Base-by-base conservation (phyloP, 1,140 invertebrate species). In the Lepidurus apus region DNA sequence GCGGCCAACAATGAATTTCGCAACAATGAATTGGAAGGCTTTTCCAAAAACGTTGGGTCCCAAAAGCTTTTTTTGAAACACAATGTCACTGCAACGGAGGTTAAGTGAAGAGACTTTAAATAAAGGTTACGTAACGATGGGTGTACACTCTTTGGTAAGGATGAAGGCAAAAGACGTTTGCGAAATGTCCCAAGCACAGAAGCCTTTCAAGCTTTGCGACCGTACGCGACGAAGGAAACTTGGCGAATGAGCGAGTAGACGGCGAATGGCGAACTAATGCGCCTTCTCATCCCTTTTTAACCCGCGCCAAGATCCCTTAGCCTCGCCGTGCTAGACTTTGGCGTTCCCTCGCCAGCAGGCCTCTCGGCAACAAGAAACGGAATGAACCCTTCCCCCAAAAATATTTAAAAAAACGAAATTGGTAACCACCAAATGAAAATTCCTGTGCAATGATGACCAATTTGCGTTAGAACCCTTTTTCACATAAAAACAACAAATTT, bases 301-400 rank as follows among this genome's bases (percentile, higher is more conserved):
- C 53, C 21, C 53, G 53, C 17, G n/a, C 53, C 53, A 65, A 21
- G 7, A n/a, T 21, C 13, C 53, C 17, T n/a, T n/a, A 13, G 53
- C 53, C 53, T 65, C 21, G 21, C 53, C 8, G n/a, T 17, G 53
- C 53, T 65, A 65, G 53, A 65, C 53, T 65, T n/a, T n/a, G 17
- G 17, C 17, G 53, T 65, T 17, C 53, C 53, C 53, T 65, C 21
- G 17, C 53, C 53, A 21, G 17, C 53, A 65, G 53, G n/a, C n/a
- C 53, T 65, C 47, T 65, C 47, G 21, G 47, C n/a, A 65, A 65
- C 53, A 65, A 65, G 53, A 65, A 65, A 65, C 53, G 53, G 53
- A 65, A 65, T 8, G 53, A 65, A n/a, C 53, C 53, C 34, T 34
- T 4, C 34, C 34, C 34, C 34, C 3, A 34, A 34, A 34, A 34